A percentile compares a stretch with the other conserved stretches of the same genome.
These are phyloP conservation scores for Tineola bisselliella DNA, from an alignment of 2,888 invertebrate genomes.

Conservation along the genomic window DNA sequence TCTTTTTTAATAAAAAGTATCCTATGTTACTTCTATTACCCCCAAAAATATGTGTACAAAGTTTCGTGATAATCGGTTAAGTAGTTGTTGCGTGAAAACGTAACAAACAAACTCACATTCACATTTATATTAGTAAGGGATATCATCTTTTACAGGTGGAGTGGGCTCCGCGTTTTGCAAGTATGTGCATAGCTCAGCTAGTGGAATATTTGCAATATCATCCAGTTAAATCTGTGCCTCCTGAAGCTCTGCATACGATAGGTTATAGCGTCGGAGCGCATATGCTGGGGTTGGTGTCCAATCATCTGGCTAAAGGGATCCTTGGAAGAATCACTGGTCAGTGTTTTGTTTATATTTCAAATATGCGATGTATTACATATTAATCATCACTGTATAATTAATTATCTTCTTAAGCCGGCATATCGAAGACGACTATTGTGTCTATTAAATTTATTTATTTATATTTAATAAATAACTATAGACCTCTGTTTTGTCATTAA, in stretches of 20 bases:
- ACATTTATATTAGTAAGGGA: not conserved
- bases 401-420: too few species aligned
- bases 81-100: too few species aligned
- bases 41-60: too few species aligned
- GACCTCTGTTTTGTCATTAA: too few species aligned
- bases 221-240: constrained; percentile 75
- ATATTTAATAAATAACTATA: too few species aligned
- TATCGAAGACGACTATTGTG: too few species aligned
- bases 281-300: constrained; percentile 84
- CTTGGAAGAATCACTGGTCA: constrained; percentile 83
- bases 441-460: too few species aligned
- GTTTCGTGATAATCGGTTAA: too few species aligned
- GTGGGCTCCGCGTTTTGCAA: constrained; percentile 72
- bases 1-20: too few species aligned
- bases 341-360: not conserved
- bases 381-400: too few species aligned
- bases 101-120: too few species aligned
- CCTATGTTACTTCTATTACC: too few species aligned
- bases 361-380: not conserved
- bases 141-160: constrained; percentile 48
- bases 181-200: constrained; percentile 82
- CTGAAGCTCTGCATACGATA: constrained; percentile 80
- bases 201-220: constrained; percentile 81
- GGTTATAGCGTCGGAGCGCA: constrained; percentile 91
- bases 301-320: constrained; percentile 79